Conservation (phyloP, 2,888 invertebrate species). For the Encarsia formosa region DNA sequence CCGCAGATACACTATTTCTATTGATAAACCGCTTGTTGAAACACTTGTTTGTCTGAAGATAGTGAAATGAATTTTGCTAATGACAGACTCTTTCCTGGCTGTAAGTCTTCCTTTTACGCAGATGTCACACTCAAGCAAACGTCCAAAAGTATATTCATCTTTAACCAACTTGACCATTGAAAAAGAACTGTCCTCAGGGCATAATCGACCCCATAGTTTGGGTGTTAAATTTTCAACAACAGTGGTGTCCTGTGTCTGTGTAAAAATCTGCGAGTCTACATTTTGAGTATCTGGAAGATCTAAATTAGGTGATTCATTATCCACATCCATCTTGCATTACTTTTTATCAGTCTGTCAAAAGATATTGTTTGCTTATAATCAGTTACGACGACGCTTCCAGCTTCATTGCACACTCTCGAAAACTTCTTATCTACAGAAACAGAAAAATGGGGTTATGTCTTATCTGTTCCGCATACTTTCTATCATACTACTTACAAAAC, state of each 20-base stretch:
- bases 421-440: too few relatives aligned
- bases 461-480: too few relatives aligned
- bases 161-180: too few relatives aligned
- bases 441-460: too few relatives aligned
- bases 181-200: constrained; percentile 31
- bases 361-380: too few relatives aligned
- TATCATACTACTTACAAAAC: too few relatives aligned
- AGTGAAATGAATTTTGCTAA: constrained; percentile 64
- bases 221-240: too few relatives aligned
- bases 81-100: constrained; percentile 39
- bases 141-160: constrained; percentile 56
- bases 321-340: constrained; percentile 19
- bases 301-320: constrained; percentile 16
- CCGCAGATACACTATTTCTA: constrained; percentile 53
- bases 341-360: too few relatives aligned
- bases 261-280: constrained; percentile 31
- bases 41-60: constrained; percentile 55
- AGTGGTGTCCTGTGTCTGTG: constrained; percentile 39
- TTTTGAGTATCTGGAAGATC: constrained; percentile 42
- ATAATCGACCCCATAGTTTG: constrained; percentile 41
- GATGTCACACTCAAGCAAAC: constrained; percentile 54
- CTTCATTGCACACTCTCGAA: too few relatives aligned
- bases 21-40: constrained; percentile 46
- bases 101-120: constrained; percentile 47
- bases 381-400: too few relatives aligned